A percentile compares a stretch with the other conserved stretches of the same genome.
phyloP scores from a whole-genome alignment of 37 sponge, comb jelly and placozoan genomes.

The Agelas oroides region DNA sequence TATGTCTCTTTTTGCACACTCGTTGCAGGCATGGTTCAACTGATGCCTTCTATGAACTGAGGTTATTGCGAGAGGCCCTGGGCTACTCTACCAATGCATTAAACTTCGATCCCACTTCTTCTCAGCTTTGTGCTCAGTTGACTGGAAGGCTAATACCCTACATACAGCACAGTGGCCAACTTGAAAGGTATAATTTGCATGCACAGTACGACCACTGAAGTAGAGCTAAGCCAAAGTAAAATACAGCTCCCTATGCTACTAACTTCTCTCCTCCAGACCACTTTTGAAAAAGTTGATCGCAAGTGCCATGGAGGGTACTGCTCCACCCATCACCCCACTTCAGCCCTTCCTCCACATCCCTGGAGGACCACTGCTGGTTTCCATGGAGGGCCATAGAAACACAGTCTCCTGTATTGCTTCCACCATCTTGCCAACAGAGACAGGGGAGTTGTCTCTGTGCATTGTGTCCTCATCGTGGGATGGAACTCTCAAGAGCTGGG shows the following conservation, averaged over 20 bases:
- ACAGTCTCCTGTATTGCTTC: slow-evolving; percentile 49
- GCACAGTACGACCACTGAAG: too few relatives aligned
- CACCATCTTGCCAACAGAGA: background rate
- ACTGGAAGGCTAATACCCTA: slow-evolving; percentile 71
- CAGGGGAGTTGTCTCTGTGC: background rate
- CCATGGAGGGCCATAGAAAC: slow-evolving; percentile 77
- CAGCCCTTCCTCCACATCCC: slow-evolving; percentile 35
- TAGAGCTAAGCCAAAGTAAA: too few relatives aligned
- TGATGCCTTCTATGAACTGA: slow-evolving; percentile 53
- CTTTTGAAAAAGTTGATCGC: slow-evolving; percentile 24
- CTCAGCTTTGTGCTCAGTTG: slow-evolving; percentile 55
- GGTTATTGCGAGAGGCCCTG: slow-evolving; percentile 66
- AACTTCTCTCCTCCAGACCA: slow-evolving; percentile 11
- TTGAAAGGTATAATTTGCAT: slow-evolving; percentile 22
- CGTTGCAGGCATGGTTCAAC: background rate
- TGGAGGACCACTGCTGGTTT: slow-evolving; percentile 72
- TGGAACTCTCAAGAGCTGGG: slow-evolving; percentile 76
- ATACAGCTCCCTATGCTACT: too few relatives aligned
- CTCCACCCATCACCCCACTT: slow-evolving; percentile 35
- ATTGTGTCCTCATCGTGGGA: slow-evolving; percentile 75
- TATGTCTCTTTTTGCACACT: too few relatives aligned
- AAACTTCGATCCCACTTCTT: slow-evolving; percentile 3
- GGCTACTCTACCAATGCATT: slow-evolving; percentile 45
- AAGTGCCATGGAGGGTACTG: slow-evolving; percentile 14
- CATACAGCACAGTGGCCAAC: background rate